phyloP scores from a whole-genome alignment of 2,113 vertebrate species.

The Chrysemys picta region DNA sequence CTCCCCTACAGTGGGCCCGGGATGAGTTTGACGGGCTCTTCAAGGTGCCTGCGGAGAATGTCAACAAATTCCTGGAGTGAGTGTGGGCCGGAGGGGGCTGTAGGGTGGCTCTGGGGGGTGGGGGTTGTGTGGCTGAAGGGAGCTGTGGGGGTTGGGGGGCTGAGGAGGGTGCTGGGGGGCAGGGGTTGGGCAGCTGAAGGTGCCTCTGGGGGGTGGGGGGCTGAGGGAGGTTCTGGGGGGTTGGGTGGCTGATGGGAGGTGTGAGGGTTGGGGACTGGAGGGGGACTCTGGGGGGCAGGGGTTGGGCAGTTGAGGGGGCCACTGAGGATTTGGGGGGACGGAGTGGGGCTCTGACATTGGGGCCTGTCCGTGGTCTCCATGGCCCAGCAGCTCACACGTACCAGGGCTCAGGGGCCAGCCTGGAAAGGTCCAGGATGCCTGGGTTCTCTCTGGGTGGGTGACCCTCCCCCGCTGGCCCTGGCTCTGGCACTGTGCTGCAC shows the following conservation, averaged over 20 bases:
- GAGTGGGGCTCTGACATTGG: neutral
- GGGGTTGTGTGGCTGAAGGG: neutral
- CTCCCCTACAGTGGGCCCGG: slow-evolving; percentile 57
- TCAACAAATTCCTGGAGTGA: slow-evolving; percentile 69
- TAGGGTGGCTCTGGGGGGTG: neutral
- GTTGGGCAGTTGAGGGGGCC: too few relatives aligned
- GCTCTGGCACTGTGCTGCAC: neutral
- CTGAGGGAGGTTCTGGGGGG: neutral
- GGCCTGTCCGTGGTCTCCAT: neutral
- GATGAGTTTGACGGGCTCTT: slow-evolving; percentile 74
- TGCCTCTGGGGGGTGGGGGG: neutral
- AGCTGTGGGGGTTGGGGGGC: neutral
- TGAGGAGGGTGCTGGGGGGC: neutral
- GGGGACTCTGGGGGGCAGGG: neutral
- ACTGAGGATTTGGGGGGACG: too few relatives aligned
- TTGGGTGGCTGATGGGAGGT: too few relatives aligned
- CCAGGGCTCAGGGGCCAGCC: neutral
- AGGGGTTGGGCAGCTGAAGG: neutral
- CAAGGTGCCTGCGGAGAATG: slow-evolving; percentile 34
- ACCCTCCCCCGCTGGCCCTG: neutral
- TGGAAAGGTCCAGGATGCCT: neutral
- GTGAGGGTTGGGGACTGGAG: too few relatives aligned
- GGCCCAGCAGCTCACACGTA: neutral
- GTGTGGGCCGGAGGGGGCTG: neutral
- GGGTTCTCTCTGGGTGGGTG: neutral